Evolutionary conservation across 2,888 invertebrate species (phyloP).

Genomic region (Lymantria dispar): DNA sequence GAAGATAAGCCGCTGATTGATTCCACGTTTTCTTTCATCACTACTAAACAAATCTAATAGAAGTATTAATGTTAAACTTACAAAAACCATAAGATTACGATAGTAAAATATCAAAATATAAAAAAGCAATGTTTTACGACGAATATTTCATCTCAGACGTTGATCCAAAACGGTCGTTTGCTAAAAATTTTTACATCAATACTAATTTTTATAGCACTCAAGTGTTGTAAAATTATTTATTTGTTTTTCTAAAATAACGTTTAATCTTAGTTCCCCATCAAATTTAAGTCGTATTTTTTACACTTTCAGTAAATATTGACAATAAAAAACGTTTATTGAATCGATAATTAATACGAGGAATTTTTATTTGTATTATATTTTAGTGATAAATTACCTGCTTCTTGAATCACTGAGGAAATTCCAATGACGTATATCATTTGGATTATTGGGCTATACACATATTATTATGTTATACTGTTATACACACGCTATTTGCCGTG

Average conservation of each 20-base stretch:
- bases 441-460: too few species aligned
- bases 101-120: slow-evolving; percentile 11
- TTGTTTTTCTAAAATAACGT: slow-evolving; percentile 19
- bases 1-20: slow-evolving; percentile 26
- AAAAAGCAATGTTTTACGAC: slow-evolving; percentile 13
- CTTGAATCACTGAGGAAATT: too few species aligned
- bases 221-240: slow-evolving; percentile 20
- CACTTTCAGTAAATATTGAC: slow-evolving; percentile 20
- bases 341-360: too few species aligned
- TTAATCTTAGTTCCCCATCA: slow-evolving; percentile 22
- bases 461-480: too few species aligned
- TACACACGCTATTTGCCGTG: too few species aligned
- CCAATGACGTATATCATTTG: too few species aligned
- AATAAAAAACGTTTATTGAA: neutral
- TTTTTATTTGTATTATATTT: too few species aligned
- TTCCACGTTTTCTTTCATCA: slow-evolving; percentile 20
- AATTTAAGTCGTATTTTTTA: slow-evolving; percentile 11
- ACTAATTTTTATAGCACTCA: slow-evolving; percentile 15
- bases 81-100: neutral
- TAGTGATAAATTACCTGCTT: too few species aligned
- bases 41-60: slow-evolving; percentile 14
- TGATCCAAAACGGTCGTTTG: slow-evolving; percentile 7
- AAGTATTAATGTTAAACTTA: slow-evolving; percentile 3
- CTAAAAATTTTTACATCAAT: slow-evolving; percentile 25
- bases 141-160: slow-evolving; percentile 7